Conservation (phyloP, 2,888 invertebrate species). For the Caenorhabditis uteleia region DNA sequence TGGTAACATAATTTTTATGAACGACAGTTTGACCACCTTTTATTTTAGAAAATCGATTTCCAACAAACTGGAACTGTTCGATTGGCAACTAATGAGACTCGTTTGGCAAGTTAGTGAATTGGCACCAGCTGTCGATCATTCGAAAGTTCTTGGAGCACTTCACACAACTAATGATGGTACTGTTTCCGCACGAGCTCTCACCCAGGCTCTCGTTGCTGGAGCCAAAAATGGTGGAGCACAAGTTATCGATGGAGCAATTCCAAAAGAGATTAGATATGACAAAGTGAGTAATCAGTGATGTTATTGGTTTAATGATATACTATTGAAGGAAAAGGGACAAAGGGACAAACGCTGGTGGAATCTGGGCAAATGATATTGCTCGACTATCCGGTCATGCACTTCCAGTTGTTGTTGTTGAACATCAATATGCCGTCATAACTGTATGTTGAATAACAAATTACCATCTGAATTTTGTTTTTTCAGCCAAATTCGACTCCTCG, state of each 20-base stretch:
- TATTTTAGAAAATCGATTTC: constrained; percentile 70
- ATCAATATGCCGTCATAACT: constrained; percentile 71
- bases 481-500: constrained; percentile 52
- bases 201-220: constrained; percentile 71
- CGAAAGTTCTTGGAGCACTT: constrained; percentile 70
- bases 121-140: constrained; percentile 70
- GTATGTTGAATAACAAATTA: too few species aligned
- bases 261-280: constrained; percentile 52
- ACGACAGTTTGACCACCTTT: too few species aligned
- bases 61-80: constrained; percentile 71
- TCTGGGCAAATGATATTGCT: constrained; percentile 72
- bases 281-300: too few species aligned
- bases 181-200: constrained; percentile 71
- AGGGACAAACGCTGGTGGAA: constrained; percentile 72
- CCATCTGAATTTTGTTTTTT: constrained; percentile 4
- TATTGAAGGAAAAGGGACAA: too few species aligned
- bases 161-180: constrained; percentile 72
- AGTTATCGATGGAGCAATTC: constrained; percentile 62
- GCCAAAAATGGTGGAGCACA: constrained; percentile 70
- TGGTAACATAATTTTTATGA: too few species aligned
- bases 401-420: constrained; percentile 72
- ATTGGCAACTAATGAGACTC: constrained; percentile 69
- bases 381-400: constrained; percentile 69
- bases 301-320: too few species aligned
- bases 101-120: constrained; percentile 70